Evolutionary conservation across 2,797 vertebrate genomes (phyloP).

Genomic region (Centropyge bicolor): DNA sequence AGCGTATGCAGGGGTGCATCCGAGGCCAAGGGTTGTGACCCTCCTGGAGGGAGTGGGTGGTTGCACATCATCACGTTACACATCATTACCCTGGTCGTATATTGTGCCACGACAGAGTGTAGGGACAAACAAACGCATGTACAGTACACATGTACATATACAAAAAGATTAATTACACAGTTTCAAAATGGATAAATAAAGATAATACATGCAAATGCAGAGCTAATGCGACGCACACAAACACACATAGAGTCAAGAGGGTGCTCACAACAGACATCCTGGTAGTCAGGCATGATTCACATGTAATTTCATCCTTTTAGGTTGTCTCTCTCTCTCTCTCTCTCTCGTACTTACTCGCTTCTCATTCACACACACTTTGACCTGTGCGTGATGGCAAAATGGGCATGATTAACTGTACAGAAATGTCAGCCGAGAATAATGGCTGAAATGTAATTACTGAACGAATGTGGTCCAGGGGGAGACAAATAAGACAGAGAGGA

Average conservation of each 20-base stretch:
- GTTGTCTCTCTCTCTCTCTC: slow-evolving; percentile 14
- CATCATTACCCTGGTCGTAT: slow-evolving; percentile 50
- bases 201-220: slow-evolving; percentile 34
- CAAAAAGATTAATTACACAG: slow-evolving; percentile 19
- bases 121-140: slow-evolving; percentile 12
- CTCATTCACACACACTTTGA: slow-evolving; percentile 73
- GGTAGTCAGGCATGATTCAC: slow-evolving; percentile 31
- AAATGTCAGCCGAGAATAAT: slow-evolving; percentile 82
- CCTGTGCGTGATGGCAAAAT: slow-evolving; percentile 73
- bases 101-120: slow-evolving; percentile 17
- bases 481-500: slow-evolving; percentile 52
- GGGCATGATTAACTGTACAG: slow-evolving; percentile 78
- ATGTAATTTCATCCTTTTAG: slow-evolving; percentile 52
- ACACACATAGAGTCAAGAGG: slow-evolving; percentile 18
- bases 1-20: slow-evolving; percentile 60
- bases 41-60: slow-evolving; percentile 43
- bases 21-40: slow-evolving; percentile 72
- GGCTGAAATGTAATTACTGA: slow-evolving; percentile 79
- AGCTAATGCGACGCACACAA: slow-evolving; percentile 20
- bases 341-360: slow-evolving; percentile 45
- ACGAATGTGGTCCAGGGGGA: slow-evolving; percentile 57
- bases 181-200: slow-evolving; percentile 15
- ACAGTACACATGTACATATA: background rate
- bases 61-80: slow-evolving; percentile 62
- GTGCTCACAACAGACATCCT: slow-evolving; percentile 21